Evolutionary conservation across 2,113 vertebrate genomes (phyloP).

Genomic region (Speoplatyrhinus poulsoni): DNA sequence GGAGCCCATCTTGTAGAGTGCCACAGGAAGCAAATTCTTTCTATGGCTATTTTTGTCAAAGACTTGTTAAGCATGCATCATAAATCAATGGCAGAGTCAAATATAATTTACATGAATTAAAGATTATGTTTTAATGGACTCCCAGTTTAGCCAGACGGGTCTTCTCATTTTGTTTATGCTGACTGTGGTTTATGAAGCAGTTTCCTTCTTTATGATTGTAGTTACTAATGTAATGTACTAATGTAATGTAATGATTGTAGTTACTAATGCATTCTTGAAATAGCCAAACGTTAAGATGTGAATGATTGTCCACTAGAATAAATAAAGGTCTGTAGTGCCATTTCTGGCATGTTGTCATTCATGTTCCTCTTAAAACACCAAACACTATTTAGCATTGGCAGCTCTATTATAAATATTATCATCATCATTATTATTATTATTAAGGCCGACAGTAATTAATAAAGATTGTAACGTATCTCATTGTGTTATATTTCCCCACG

Average conservation of each 20-base stretch:
- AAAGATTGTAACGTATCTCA: not conserved
- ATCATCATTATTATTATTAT: too few relatives aligned
- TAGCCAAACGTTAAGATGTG: too few relatives aligned
- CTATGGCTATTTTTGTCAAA: not conserved
- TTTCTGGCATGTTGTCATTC: too few relatives aligned
- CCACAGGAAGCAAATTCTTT: not conserved
- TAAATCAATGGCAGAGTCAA: slow-evolving; percentile 8
- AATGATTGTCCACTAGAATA: too few relatives aligned
- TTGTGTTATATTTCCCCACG: not conserved
- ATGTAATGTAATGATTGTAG: not conserved
- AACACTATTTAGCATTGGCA: too few relatives aligned
- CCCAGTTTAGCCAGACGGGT: not conserved
- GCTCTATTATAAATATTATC: too few relatives aligned
- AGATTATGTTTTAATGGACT: not conserved
- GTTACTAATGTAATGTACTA: not conserved
- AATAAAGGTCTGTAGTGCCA: too few relatives aligned
- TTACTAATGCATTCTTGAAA: not conserved
- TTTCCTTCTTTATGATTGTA: not conserved
- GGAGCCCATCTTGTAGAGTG: slow-evolving; percentile 3
- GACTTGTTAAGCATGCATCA: not conserved
- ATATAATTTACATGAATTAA: slow-evolving; percentile 6
- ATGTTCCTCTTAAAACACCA: too few relatives aligned
- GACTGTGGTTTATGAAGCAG: not conserved
- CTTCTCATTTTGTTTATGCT: not conserved
- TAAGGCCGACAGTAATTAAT: not conserved